phyloP scores from a whole-genome alignment of 1,140 invertebrate species.

The Heliconius melpomene region DNA sequence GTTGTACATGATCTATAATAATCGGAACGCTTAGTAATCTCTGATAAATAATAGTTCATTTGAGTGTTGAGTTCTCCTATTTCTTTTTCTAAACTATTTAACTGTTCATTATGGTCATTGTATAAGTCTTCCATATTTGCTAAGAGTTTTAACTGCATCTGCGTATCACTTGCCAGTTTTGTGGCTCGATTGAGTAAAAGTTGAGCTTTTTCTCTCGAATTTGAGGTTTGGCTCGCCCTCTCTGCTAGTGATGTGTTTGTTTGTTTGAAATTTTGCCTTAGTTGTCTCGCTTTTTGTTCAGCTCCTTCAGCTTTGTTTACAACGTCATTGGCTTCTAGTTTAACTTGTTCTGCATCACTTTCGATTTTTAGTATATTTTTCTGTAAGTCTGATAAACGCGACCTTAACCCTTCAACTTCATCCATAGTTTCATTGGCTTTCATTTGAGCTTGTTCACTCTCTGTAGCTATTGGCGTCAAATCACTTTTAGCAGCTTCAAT shows the following conservation, averaged over 20 bases:
- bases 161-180: slow-evolving; percentile 88
- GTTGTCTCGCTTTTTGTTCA: slow-evolving; percentile 71
- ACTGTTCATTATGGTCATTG: slow-evolving; percentile 75
- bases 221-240: slow-evolving; percentile 77
- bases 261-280: slow-evolving; percentile 72
- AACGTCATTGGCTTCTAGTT: slow-evolving; percentile 80
- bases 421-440: slow-evolving; percentile 87
- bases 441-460: slow-evolving; percentile 87
- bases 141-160: slow-evolving; percentile 87
- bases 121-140: slow-evolving; percentile 81
- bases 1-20: slow-evolving; percentile 79
- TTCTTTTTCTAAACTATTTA: slow-evolving; percentile 74
- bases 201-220: slow-evolving; percentile 87
- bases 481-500: slow-evolving; percentile 89
- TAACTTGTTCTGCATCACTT: slow-evolving; percentile 82
- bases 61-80: slow-evolving; percentile 79
- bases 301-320: slow-evolving; percentile 75
- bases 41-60: slow-evolving; percentile 78
- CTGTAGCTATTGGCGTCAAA: slow-evolving; percentile 84
- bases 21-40: slow-evolving; percentile 81
- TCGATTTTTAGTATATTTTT: slow-evolving; percentile 90
- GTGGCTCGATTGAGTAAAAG: slow-evolving; percentile 87
- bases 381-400: slow-evolving; percentile 86
- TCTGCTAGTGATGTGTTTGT: slow-evolving; percentile 74
- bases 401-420: slow-evolving; percentile 85